Evolutionary conservation across 2,888 invertebrate genomes (phyloP).

Genomic region (Lomographa bimaculata): DNA sequence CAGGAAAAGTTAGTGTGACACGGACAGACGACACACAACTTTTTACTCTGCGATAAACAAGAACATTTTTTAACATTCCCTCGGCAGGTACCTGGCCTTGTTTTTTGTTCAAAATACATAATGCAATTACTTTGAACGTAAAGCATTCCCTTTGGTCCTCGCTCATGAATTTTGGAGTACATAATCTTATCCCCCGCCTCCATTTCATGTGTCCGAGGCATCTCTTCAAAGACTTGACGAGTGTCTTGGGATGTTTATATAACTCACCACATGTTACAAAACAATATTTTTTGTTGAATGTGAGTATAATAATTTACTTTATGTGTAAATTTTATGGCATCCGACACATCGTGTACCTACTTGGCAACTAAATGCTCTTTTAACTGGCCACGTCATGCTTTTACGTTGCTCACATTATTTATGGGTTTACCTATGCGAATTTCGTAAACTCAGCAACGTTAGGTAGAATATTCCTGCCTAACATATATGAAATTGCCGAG

Average conservation of each 20-base stretch:
- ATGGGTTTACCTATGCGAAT: slow-evolving; percentile 31
- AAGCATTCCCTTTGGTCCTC: slow-evolving; percentile 23
- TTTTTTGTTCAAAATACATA: slow-evolving; percentile 19
- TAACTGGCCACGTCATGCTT: slow-evolving; percentile 60
- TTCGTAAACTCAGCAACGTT: too few relatives aligned
- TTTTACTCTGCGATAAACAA: slow-evolving; percentile 13
- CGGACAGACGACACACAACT: slow-evolving; percentile 10
- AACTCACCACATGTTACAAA: slow-evolving; percentile 38
- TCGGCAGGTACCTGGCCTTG: slow-evolving; percentile 6
- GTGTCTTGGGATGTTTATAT: slow-evolving; percentile 32
- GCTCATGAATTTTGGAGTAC: slow-evolving; percentile 31
- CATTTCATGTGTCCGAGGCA: slow-evolving; percentile 12
- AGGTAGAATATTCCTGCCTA: too few relatives aligned
- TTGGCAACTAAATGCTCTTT: slow-evolving; percentile 56
- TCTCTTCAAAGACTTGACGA: slow-evolving; percentile 26
- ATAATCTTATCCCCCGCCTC: slow-evolving; percentile 23
- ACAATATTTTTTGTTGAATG: slow-evolving; percentile 25
- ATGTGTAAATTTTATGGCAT: slow-evolving; percentile 64
- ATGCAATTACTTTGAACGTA: slow-evolving; percentile 22
- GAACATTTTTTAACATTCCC: slow-evolving; percentile 21
- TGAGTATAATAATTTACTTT: slow-evolving; percentile 71
- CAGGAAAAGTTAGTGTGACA: slow-evolving; percentile 7
- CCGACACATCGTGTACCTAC: slow-evolving; percentile 60
- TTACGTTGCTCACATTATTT: slow-evolving; percentile 50
- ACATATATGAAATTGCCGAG: too few relatives aligned